These are phyloP conservation scores for Meles meles DNA, from an alignment of 2,113 vertebrate genomes.

Conservation along the genomic window DNA sequence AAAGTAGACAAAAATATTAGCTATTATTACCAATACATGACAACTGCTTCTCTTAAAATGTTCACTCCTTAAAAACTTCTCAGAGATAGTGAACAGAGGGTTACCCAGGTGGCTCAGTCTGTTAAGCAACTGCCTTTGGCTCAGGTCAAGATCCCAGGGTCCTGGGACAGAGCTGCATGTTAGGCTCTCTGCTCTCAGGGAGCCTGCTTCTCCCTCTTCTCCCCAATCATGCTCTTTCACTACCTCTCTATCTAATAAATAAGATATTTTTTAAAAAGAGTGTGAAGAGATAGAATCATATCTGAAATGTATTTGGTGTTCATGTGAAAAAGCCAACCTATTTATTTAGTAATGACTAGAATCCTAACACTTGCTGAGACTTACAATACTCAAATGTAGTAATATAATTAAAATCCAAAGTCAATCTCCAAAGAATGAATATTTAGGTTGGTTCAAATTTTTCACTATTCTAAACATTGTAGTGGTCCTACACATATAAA, in stretches of 20 bases:
- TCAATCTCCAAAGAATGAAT: not conserved
- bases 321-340: not conserved
- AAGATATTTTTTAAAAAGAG: no score
- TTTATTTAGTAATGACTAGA: not conserved
- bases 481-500: not conserved
- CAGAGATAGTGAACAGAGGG: not conserved
- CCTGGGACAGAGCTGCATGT: not conserved
- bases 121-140: not conserved
- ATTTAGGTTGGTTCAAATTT: not conserved
- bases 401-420: constrained; percentile 4
- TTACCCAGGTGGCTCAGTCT: not conserved
- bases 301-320: not conserved
- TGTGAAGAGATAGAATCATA: not conserved
- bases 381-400: not conserved
- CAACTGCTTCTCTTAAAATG: not conserved
- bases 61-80: not conserved
- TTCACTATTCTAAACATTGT: not conserved
- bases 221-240: not conserved
- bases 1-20: not conserved
- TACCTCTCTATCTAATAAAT: no score
- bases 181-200: not conserved
- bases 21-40: not conserved
- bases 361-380: not conserved
- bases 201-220: not conserved
- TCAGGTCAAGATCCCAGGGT: not conserved